Conservation (phyloP, 2,797 vertebrate genomes). For the Botia almorhae region DNA sequence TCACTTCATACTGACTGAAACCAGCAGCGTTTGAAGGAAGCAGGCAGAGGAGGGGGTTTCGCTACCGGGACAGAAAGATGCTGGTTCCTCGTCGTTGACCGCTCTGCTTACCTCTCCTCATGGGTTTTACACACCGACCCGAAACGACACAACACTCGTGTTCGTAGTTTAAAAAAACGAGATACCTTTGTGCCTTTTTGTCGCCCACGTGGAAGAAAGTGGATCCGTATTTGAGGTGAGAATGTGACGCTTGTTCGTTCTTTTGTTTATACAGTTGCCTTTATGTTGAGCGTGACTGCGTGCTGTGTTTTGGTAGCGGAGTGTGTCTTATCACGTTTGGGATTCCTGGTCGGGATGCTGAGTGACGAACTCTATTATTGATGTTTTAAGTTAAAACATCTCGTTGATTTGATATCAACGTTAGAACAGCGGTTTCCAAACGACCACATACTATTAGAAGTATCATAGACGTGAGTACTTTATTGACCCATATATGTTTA, state of each 20-base stretch:
- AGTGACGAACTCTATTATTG: slow-evolving; percentile 19
- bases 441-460: background rate
- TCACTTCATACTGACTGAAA: background rate
- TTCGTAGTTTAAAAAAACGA: too few species aligned
- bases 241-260: slow-evolving; percentile 27
- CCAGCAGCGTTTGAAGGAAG: slow-evolving; percentile 30
- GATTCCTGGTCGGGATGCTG: slow-evolving; percentile 17
- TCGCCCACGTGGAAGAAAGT: slow-evolving; percentile 49
- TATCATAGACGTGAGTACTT: background rate
- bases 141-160: slow-evolving; percentile 20
- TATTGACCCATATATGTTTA: background rate
- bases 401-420: background rate
- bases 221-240: slow-evolving; percentile 55
- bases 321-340: background rate
- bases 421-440: background rate
- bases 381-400: slow-evolving; percentile 20
- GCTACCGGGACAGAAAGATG: slow-evolving; percentile 43
- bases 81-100: too few species aligned
- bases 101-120: too few species aligned
- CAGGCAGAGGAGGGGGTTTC: slow-evolving; percentile 5
- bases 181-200: slow-evolving; percentile 10
- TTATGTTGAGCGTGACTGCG: background rate
- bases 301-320: background rate
- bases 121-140: slow-evolving; percentile 14
- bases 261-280: slow-evolving; percentile 40